phyloP scores from a whole-genome alignment of 2,888 invertebrate species.

The Brassicogethes aeneus region DNA sequence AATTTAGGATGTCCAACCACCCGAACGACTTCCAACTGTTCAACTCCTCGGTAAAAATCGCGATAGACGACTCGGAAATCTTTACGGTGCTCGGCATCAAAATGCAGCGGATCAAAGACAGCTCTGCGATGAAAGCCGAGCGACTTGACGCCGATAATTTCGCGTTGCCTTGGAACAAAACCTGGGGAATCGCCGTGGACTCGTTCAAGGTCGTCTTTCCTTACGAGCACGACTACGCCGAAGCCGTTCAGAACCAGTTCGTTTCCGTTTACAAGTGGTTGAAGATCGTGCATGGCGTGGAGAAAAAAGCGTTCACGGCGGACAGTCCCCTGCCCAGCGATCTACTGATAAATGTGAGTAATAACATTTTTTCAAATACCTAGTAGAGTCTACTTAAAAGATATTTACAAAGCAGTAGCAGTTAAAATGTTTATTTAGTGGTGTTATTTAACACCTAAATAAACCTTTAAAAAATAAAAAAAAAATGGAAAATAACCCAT shows the following conservation, averaged over 20 bases:
- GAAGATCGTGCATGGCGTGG: constrained; percentile 68
- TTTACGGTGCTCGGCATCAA: constrained; percentile 62
- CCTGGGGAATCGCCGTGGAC: constrained; percentile 58
- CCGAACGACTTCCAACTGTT: constrained; percentile 14
- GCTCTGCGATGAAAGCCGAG: constrained; percentile 59
- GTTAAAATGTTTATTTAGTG: no score
- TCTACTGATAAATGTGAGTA: constrained; percentile 71
- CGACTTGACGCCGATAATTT: constrained; percentile 69
- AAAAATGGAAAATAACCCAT: no score
- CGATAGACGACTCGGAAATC: constrained; percentile 64
- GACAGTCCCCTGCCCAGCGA: constrained; percentile 77
- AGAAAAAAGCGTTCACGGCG: constrained; percentile 59
- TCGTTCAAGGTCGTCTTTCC: constrained; percentile 69
- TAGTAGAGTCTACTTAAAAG: not conserved
- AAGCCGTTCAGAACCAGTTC: constrained; percentile 80
- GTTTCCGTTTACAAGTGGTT: constrained; percentile 93
- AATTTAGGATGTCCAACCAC: constrained; percentile 14
- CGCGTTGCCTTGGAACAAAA: constrained; percentile 58
- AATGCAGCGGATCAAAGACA: constrained; percentile 51
- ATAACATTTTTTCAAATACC: no score
- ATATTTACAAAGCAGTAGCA: no score
- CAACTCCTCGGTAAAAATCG: constrained; percentile 36
- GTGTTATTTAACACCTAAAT: no score
- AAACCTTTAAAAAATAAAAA: no score
- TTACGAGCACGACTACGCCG: constrained; percentile 79